These are phyloP conservation scores for Siniperca obscura DNA, from an alignment of 2,797 vertebrate genomes.

Conservation along the genomic window DNA sequence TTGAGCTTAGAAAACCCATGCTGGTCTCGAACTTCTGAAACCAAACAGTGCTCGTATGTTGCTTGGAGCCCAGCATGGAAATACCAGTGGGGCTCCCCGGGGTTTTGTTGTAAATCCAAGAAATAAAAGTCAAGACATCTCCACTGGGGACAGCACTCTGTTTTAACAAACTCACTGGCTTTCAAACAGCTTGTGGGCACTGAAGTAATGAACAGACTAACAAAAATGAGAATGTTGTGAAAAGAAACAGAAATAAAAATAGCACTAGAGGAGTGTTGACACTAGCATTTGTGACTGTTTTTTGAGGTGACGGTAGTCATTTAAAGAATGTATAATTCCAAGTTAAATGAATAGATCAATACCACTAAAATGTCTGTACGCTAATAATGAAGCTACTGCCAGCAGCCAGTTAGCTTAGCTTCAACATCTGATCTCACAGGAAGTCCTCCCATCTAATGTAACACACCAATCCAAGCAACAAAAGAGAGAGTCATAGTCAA, in stretches of 20 bases:
- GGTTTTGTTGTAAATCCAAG: slow-evolving; percentile 65
- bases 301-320: slow-evolving; percentile 24
- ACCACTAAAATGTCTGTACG: not conserved
- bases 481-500: not conserved
- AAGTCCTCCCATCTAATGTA: not conserved
- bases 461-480: not conserved
- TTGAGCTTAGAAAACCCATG: slow-evolving; percentile 23
- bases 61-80: slow-evolving; percentile 53
- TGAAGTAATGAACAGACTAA: slow-evolving; percentile 51
- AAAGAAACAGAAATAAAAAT: slow-evolving; percentile 49
- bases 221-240: slow-evolving; percentile 42
- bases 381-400: not conserved
- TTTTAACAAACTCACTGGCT: slow-evolving; percentile 46
- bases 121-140: slow-evolving; percentile 70
- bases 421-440: not conserved
- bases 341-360: not conserved
- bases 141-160: slow-evolving; percentile 50
- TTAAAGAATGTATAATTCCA: slow-evolving; percentile 40
- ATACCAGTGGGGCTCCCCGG: slow-evolving; percentile 51
- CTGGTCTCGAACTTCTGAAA: slow-evolving; percentile 32
- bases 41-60: slow-evolving; percentile 24
- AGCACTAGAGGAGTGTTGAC: slow-evolving; percentile 11
- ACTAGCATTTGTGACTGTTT: slow-evolving; percentile 32
- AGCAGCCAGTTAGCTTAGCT: not conserved
- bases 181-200: slow-evolving; percentile 46